Base-by-base conservation (phyloP, 2,888 invertebrate species). In the Pseudococcus jackbeardsleyi region DNA sequence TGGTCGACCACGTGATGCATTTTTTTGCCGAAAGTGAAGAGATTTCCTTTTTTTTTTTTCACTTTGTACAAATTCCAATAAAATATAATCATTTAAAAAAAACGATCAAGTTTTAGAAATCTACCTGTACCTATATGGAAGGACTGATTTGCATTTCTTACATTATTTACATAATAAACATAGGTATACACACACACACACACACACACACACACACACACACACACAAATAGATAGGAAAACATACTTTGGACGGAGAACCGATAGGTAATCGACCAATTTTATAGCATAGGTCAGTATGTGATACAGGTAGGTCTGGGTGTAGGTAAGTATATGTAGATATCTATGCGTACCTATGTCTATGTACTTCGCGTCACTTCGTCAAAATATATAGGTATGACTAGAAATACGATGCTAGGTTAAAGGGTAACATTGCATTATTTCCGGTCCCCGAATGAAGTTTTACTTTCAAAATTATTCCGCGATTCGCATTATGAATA, bases 371-470 rank as follows among this genome's bases (percentile, higher is more conserved):
- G 26, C 26, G 26, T 33, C 26, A 3, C 26, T 1, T 33, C 26
- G 26, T 33, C 26, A 33, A 3, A 33, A 33, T 8, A n/a, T 22
- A 22, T 64, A 9, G 64, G 7, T 22, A 22, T 64, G 64, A 64
- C 64, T 64, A 64, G 22, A 64, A 64, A 64, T 64, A 64, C 64
- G 59, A 59, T n/a, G 59, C 59, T 59, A 59, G 59, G 59, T 59
- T 59, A 59, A 59, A 59, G 59, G 42, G 59, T 59, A 59, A 59
- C 59, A 15, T 59, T 59, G 59, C 59, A n/a, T 8, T 59, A 64
- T 64, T 64, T 64, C 64, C 64, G 19, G 64, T 64, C 22, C 22
- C 19, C 64, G 64, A 64, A 9, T 6, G 11, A 64, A 22, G 64
- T 64, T 64, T 64, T 64, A 64, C 64, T 64, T 64, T 64, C 64